Base-by-base conservation (phyloP, 2,113 vertebrate genomes). In the Pelusios castaneus region DNA sequence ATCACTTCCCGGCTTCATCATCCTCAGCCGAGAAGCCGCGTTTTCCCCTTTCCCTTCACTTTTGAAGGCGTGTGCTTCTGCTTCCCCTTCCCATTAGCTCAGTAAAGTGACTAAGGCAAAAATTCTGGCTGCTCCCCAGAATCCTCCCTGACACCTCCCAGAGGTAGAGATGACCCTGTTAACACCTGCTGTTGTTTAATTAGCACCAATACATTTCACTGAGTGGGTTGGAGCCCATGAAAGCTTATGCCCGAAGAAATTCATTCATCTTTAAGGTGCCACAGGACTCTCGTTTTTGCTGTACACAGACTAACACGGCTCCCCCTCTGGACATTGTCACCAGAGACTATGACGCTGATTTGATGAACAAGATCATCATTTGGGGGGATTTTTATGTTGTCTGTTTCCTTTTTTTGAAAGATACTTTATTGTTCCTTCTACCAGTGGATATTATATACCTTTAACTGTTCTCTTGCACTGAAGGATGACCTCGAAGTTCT, bases 1-100 rank as follows among this genome's bases (percentile, higher is more conserved):
- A 94, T 94, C 17, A 89, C 93, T 96, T 96, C 85, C 79, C 87
- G 84, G 91, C 91, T 95, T 94, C 90, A 91, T 67, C 73, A 88
- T 96, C 92, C 92, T 96, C 94, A 92, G 58, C 80, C 43, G 45
- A 38, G 1, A 85, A 94, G 91, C 10, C 16, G 0, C 10, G 81
- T 67, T 96, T 91, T 87, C 56, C 88, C 82, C 82, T 49, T 88
- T 93, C 41, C 86, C 80, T 67, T 80, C 41, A 45, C 22, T 95
- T 91, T 87, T 84, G 78, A 82, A 93, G 93, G 52, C 14, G 2
- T 4, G 94, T 77, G 2, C 3, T 19, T 47, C 47, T 77, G 80
- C 41, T 43, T 90, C 56, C 34, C 13, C 81, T 55, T 51, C 38
- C 34, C 12, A 10, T 0, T n/a, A 51, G 34, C 19, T 77, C 31